Evolutionary conservation across 2,888 invertebrate genomes (phyloP).

Genomic region (Stramonita haemastoma): DNA sequence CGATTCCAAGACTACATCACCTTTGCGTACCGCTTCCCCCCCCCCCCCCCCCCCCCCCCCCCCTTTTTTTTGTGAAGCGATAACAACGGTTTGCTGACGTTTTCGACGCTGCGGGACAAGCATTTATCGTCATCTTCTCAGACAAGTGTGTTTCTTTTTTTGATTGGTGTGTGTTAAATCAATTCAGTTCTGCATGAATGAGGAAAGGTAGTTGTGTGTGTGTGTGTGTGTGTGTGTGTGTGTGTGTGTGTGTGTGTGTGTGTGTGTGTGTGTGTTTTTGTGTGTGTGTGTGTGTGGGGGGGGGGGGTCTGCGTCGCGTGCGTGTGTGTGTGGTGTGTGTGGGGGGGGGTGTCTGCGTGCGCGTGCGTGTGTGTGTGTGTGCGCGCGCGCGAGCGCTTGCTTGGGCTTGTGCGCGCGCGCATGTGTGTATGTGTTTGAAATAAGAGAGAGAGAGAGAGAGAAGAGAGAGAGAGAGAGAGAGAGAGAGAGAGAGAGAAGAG

Average conservation of each 20-base stretch:
- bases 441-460: no score
- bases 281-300: slow-evolving; percentile 8
- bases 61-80: not conserved
- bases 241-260: not conserved
- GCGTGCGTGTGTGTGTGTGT: not conserved
- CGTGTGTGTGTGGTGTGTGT: no score
- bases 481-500: no score
- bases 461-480: no score
- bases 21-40: not conserved
- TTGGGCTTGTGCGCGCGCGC: not conserved
- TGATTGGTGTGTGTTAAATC: no score
- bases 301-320: no score
- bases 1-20: not conserved
- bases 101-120: not conserved
- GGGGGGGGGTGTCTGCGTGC: not conserved
- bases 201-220: not conserved
- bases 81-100: not conserved
- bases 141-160: no score
- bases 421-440: no score
- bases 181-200: no score
- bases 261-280: not conserved
- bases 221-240: not conserved
- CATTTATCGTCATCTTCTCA: not conserved
- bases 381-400: not conserved
- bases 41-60: not conserved